phyloP scores from a whole-genome alignment of 2,888 invertebrate species.

The Harpagoxenus sublaevis region DNA sequence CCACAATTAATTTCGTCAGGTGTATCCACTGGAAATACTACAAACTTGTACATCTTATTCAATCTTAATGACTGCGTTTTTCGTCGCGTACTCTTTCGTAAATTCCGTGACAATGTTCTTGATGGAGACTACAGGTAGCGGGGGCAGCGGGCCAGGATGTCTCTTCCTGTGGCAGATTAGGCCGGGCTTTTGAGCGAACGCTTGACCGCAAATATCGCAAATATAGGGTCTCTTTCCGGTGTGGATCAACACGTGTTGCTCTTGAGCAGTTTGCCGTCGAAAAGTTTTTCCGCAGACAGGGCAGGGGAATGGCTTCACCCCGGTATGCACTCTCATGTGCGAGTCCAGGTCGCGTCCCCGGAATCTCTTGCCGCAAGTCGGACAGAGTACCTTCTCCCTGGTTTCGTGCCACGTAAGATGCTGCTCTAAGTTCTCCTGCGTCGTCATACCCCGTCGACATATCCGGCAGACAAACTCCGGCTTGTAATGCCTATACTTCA shows the following conservation, averaged over 20 bases:
- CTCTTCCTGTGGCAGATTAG: slow-evolving; percentile 78
- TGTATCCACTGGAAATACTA: background rate
- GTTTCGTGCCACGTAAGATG: slow-evolving; percentile 79
- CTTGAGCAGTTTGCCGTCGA: slow-evolving; percentile 75
- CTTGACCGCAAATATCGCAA: slow-evolving; percentile 79
- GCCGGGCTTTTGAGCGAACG: slow-evolving; percentile 80
- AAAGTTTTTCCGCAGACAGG: slow-evolving; percentile 78
- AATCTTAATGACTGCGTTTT: slow-evolving; percentile 66
- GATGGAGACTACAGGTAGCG: slow-evolving; percentile 77
- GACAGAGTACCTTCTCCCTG: slow-evolving; percentile 78
- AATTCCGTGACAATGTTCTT: slow-evolving; percentile 78
- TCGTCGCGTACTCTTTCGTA: slow-evolving; percentile 75
- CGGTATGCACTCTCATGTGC: slow-evolving; percentile 81
- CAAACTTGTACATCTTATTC: slow-evolving; percentile 57
- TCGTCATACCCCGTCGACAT: slow-evolving; percentile 79
- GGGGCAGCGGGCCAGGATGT: slow-evolving; percentile 78
- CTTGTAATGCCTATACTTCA: slow-evolving; percentile 79
- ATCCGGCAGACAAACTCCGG: slow-evolving; percentile 76
- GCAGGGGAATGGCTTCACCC: slow-evolving; percentile 79
- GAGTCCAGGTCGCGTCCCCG: slow-evolving; percentile 77
- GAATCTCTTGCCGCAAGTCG: slow-evolving; percentile 78
- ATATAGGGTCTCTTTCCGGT: slow-evolving; percentile 78
- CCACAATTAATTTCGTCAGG: background rate
- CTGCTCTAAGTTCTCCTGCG: slow-evolving; percentile 76
- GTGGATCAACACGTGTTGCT: slow-evolving; percentile 79